A percentile compares a stretch with the other conserved stretches of the same genome.
These are phyloP conservation scores for Toxostoma redivivum DNA, from an alignment of 2,113 vertebrate genomes.

Conservation along the genomic window DNA sequence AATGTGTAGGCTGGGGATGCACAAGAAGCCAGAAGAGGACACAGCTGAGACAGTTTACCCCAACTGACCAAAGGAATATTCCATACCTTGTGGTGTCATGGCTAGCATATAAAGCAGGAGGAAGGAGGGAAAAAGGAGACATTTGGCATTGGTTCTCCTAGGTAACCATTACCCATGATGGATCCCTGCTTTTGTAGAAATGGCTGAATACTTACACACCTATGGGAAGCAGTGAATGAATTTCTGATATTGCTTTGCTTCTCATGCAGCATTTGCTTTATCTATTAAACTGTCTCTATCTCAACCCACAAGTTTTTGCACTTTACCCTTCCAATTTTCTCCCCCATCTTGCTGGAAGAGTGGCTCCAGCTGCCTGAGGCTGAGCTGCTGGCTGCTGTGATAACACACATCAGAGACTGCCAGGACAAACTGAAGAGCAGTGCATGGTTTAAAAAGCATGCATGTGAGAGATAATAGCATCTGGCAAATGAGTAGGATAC, in stretches of 20 bases:
- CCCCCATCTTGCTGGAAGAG: not conserved
- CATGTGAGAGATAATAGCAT: not conserved
- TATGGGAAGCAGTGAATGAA: not conserved
- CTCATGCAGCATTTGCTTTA: not conserved
- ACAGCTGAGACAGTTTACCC: not conserved
- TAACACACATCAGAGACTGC: not conserved
- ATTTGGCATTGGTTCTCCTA: not conserved
- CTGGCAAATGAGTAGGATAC: not conserved
- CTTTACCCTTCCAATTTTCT: not conserved
- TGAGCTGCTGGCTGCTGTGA: not conserved
- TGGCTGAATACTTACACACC: not conserved
- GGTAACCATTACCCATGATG: accelerated
- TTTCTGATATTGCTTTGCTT: not conserved
- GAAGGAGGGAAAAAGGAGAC: not conserved
- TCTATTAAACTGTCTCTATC: not conserved
- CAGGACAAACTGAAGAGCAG: not conserved
- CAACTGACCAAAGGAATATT: not conserved
- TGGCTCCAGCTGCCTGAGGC: not conserved
- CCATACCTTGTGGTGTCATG: accelerated
- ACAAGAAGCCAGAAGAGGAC: too few relatives aligned
- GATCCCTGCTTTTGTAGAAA: not conserved
- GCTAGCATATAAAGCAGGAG: not conserved
- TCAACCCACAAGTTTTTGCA: not conserved
- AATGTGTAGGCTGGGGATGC: not conserved
- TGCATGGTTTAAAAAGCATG: not conserved